Evolutionary conservation across 2,888 invertebrate species (phyloP).

Genomic region (Erpobdella octoculata): DNA sequence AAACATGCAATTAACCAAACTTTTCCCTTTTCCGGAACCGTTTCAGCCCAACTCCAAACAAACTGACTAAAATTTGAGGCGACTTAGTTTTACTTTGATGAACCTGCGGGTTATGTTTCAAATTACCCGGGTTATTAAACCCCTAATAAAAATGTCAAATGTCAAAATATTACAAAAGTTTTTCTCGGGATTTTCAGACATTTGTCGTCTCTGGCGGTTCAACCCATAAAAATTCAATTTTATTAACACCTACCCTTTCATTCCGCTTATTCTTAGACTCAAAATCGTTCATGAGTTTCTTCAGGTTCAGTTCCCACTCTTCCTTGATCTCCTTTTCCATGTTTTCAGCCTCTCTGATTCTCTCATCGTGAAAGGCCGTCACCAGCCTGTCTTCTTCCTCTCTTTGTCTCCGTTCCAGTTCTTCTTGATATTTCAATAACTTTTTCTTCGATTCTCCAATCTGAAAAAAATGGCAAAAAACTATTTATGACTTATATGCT

Average conservation of each 20-base stretch:
- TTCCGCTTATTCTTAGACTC: constrained; percentile 41
- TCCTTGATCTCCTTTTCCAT: constrained; percentile 82
- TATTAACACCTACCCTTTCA: not conserved
- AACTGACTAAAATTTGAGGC: no score
- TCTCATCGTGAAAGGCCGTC: constrained; percentile 42
- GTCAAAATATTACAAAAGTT: no score
- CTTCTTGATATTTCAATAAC: constrained; percentile 48
- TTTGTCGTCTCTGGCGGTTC: no score
- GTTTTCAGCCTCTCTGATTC: constrained; percentile 69
- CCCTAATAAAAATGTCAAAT: no score
- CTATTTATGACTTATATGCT: no score
- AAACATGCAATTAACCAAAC: no score
- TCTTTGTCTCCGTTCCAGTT: constrained; percentile 46
- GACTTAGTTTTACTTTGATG: no score
- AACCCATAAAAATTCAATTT: not conserved
- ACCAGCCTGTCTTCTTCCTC: constrained; percentile 49
- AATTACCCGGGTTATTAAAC: no score
- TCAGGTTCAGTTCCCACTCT: constrained; percentile 50
- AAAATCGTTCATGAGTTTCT: constrained; percentile 47
- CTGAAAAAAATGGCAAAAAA: not conserved
- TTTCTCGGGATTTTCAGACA: no score
- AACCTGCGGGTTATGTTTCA: no score
- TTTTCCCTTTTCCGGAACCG: no score
- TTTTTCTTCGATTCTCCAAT: constrained; percentile 39
- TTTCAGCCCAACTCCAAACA: no score